Conservation (phyloP, 2,797 vertebrate genomes). For the Perdix hodgsoniae region DNA sequence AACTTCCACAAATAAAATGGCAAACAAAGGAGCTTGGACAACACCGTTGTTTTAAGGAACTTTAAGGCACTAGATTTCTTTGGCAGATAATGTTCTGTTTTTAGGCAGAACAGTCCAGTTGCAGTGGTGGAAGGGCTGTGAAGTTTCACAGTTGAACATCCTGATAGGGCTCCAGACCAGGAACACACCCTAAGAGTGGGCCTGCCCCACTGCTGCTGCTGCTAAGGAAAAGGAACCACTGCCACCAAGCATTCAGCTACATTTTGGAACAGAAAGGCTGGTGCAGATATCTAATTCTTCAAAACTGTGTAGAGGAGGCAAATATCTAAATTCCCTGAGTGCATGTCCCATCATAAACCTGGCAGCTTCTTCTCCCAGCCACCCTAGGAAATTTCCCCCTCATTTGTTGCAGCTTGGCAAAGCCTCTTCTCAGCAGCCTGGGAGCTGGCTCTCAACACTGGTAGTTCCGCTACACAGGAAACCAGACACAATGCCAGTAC, state of each 20-base stretch:
- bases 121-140: neutral
- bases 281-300: neutral
- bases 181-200: neutral
- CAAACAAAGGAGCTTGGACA: neutral
- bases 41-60: neutral
- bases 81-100: neutral
- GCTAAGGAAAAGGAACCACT: neutral
- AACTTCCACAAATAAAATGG: neutral
- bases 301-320: neutral
- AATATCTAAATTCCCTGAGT: neutral
- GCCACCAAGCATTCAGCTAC: neutral
- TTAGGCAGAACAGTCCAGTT: neutral
- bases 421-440: neutral
- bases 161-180: neutral
- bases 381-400: neutral
- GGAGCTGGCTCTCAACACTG: neutral
- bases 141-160: neutral
- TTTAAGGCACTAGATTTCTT: neutral
- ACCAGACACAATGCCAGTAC: neutral
- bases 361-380: neutral
- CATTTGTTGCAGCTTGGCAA: neutral
- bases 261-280: neutral
- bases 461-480: fast-evolving
- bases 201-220: fast-evolving
- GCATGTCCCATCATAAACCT: neutral